A percentile compares a stretch with the other conserved stretches of the same genome.
Conservation (phyloP, 2,888 invertebrate species). For the Octodonta nipae region DNA sequence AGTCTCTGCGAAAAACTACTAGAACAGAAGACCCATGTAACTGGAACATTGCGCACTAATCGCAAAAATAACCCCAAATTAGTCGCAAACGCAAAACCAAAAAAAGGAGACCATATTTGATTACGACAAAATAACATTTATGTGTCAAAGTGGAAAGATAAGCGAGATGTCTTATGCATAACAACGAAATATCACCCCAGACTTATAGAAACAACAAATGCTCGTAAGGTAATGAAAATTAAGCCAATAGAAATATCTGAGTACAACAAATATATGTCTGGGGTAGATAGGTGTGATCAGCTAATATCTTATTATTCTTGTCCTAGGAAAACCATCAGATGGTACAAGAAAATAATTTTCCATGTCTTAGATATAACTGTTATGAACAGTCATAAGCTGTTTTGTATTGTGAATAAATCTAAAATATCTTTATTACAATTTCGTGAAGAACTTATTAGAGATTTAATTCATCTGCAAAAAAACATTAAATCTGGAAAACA, state of each 20-base stretch:
- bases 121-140: slow-evolving; percentile 4
- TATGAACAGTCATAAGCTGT: slow-evolving; percentile 5
- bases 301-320: slow-evolving; percentile 9
- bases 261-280: slow-evolving; percentile 8
- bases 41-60: slow-evolving; percentile 7
- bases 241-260: slow-evolving; percentile 7
- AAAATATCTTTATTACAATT: background rate
- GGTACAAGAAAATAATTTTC: slow-evolving; percentile 8
- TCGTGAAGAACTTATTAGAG: background rate
- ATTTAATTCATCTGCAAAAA: too few relatives aligned
- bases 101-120: slow-evolving; percentile 3
- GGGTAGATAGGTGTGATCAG: slow-evolving; percentile 8
- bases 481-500: too few relatives aligned
- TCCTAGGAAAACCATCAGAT: slow-evolving; percentile 9
- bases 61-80: slow-evolving; percentile 7
- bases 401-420: background rate
- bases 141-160: slow-evolving; percentile 5
- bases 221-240: background rate
- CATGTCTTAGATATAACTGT: slow-evolving; percentile 7
- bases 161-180: slow-evolving; percentile 14
- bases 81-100: slow-evolving; percentile 8
- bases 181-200: slow-evolving; percentile 20
- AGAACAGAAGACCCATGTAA: slow-evolving; percentile 6
- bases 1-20: slow-evolving; percentile 2
- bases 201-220: slow-evolving; percentile 15